Percentiles rank a stretch among this genome's conserved stretches.
Conservation (phyloP, 2,888 invertebrate species). For the Stenodera caucasica region DNA sequence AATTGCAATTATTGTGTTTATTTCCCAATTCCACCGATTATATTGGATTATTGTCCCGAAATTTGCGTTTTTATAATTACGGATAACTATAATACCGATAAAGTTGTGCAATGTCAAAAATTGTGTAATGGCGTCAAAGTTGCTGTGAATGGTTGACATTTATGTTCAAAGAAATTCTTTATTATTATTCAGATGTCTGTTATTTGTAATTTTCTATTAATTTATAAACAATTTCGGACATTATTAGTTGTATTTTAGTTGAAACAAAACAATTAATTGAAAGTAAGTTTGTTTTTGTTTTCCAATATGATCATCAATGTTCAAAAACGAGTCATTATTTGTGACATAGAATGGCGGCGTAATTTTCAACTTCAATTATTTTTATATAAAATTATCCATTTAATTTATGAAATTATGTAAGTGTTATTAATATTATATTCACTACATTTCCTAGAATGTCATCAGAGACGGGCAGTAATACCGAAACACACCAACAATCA, state of each 20-base stretch:
- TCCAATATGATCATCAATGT: not conserved
- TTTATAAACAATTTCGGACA: conserved; percentile 1
- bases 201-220: not conserved
- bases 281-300: not conserved
- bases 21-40: no score
- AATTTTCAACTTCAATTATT: conserved; percentile 2
- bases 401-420: not conserved
- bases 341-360: conserved; percentile 27
- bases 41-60: no score
- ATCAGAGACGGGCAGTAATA: conserved; percentile 40
- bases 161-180: conserved; percentile 17
- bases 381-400: no score
- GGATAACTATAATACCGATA: conserved; percentile 15
- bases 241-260: not conserved
- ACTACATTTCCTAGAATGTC: conserved; percentile 41
- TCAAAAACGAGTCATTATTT: not conserved
- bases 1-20: no score
- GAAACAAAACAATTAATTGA: not conserved
- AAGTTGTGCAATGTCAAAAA: conserved; percentile 21
- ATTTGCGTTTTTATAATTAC: no score
- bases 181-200: conserved; percentile 8
- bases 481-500: conserved; percentile 47
- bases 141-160: conserved; percentile 5
- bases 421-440: not conserved
- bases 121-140: conserved; percentile 26